phyloP scores from a whole-genome alignment of 2,113 vertebrate species.

The Cercopithecus mona region DNA sequence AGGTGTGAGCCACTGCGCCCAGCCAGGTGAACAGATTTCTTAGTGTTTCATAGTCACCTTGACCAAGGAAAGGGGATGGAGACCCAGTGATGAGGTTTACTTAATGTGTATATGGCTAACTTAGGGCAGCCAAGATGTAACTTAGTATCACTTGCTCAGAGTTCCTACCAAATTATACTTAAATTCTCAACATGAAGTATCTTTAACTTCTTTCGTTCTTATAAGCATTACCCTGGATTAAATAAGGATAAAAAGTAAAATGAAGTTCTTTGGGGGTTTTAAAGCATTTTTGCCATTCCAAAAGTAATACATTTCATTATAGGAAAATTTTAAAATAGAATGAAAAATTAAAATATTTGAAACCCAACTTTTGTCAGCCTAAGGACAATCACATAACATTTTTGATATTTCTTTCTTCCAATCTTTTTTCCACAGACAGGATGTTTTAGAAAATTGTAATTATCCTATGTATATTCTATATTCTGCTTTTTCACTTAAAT shows the following conservation, averaged over 20 bases:
- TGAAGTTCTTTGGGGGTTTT: neutral
- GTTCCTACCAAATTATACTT: neutral
- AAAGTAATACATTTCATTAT: neutral
- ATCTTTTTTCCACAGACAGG: neutral
- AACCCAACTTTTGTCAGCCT: neutral
- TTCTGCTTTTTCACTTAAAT: neutral
- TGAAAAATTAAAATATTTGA: slow-evolving; percentile 16
- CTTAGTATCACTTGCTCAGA: neutral
- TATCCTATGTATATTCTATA: too few relatives aligned
- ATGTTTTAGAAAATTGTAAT: neutral
- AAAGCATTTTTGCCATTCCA: neutral
- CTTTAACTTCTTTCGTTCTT: slow-evolving; percentile 27
- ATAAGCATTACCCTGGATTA: neutral
- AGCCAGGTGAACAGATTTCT: neutral
- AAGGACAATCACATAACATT: neutral
- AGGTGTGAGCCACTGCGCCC: too few relatives aligned
- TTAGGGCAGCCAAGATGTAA: neutral
- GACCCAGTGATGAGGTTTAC: neutral
- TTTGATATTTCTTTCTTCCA: slow-evolving; percentile 28
- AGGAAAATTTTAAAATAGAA: neutral
- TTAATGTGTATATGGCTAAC: neutral
- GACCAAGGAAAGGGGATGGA: neutral
- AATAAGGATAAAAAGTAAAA: slow-evolving; percentile 3
- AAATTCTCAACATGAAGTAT: slow-evolving; percentile 5
- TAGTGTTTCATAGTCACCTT: neutral